A percentile compares a stretch with the other conserved stretches of the same genome.
These are phyloP conservation scores for Trichonephila clavata DNA, from an alignment of 1,140 invertebrate species.

Conservation along the genomic window DNA sequence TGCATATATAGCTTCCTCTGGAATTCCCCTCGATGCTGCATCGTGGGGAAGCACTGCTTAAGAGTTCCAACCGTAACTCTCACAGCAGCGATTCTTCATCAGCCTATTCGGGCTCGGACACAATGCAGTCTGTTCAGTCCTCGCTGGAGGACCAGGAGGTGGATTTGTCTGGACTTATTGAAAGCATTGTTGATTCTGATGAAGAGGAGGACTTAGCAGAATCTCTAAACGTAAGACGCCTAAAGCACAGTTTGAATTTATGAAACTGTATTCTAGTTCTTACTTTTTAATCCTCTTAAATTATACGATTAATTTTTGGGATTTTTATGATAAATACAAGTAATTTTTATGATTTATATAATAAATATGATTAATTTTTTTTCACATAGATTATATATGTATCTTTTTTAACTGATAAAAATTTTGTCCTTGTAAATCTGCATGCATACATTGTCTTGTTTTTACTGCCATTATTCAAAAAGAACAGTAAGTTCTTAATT, in stretches of 20 bases:
- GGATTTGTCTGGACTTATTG: constrained; percentile 94
- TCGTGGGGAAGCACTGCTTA: constrained; percentile 85
- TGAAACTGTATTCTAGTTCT: too few relatives aligned
- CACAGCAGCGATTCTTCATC: constrained; percentile 97
- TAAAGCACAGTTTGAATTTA: neutral
- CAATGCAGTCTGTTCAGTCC: constrained; percentile 93
- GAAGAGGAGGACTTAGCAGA: constrained; percentile 94
- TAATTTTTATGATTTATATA: too few relatives aligned
- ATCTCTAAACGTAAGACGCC: constrained; percentile 87
- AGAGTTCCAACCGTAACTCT: constrained; percentile 89
- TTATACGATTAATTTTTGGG: too few relatives aligned
- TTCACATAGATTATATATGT: too few relatives aligned
- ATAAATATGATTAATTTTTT: too few relatives aligned
- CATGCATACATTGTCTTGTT: too few relatives aligned
- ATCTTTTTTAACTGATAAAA: too few relatives aligned
- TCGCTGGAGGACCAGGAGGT: constrained; percentile 88
- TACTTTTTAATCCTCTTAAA: too few relatives aligned
- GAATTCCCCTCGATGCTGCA: constrained; percentile 78
- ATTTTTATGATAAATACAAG: too few relatives aligned
- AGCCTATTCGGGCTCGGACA: constrained; percentile 96
- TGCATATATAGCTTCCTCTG: constrained; percentile 61
- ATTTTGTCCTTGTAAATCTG: too few relatives aligned
- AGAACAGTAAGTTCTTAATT: too few relatives aligned
- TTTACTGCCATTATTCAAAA: too few relatives aligned
- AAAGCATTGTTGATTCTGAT: constrained; percentile 97